Evolutionary conservation across 1,140 invertebrate species (phyloP), one percentile per base, ranked within the genome.

Genomic region (Neodiprion pinetum): DNA sequence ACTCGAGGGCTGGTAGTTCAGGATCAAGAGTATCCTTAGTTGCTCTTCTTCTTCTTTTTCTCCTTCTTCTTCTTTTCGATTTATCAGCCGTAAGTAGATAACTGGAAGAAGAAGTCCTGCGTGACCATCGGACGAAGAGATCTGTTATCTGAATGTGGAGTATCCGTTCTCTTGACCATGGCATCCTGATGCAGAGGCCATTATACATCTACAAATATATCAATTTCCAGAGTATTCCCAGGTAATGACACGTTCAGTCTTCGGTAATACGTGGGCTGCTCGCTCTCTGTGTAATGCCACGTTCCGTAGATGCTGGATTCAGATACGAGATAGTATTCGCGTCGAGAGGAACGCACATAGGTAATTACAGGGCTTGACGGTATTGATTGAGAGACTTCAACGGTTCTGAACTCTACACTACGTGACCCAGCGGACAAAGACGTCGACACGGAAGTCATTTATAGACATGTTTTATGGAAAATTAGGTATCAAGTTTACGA

Each of bases 371-470:
- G 53, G n/a, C 53, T 61, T 12, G 11, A 17, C 11, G n/a, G 53
- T 14, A 61, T 61, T 61, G 53, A 61, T 61, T 61, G 53, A 61
- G 53, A 61, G 53, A 61, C 53, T 61, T 61, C 53, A 17, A 61
- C n/a, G 53, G 5, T 40, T 17, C 53, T 14, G n/a, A 3, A 9
- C 53, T 17, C 9, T 61, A 8, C n/a, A 61, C n/a, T 17, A 0
- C 8, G n/a, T 61, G n/a, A 40, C 28, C 53, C n/a, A 11, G 53
- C 53, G 53, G 53, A 61, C 53, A 61, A 61, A 61, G 53, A 61
- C 28, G 2, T 40, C 28, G 5, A 40, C 28, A 40, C 28, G 28
- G 28, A 40, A 40, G 28, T 40, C 28, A 40, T 40, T 40, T 40
- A 40, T 40, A 40, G 28, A 40, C 28, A 40, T 40, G 28, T 40